These are phyloP conservation scores for Psylliodes chrysocephalus DNA, from an alignment of 2,888 invertebrate genomes.

Conservation along the genomic window DNA sequence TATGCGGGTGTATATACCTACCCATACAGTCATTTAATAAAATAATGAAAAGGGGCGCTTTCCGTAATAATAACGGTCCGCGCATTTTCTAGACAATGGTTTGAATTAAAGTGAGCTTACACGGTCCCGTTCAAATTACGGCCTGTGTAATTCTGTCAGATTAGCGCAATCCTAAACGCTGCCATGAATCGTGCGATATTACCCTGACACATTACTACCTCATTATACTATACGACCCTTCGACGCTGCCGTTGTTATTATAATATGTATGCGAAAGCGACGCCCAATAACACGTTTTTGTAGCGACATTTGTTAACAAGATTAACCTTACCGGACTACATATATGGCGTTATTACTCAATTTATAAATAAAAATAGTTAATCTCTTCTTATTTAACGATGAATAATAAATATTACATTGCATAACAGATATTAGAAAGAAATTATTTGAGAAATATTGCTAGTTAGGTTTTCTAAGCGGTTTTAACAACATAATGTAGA, in stretches of 20 bases:
- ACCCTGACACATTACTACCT: conserved; percentile 64
- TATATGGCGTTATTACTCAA: no score
- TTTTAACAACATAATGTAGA: no score
- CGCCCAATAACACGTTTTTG: conserved; percentile 3
- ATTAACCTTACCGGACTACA: no score
- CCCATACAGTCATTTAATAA: conserved; percentile 43
- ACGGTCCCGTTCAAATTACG: conserved; percentile 59
- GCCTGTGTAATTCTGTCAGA: conserved; percentile 64
- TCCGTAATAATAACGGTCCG: conserved; percentile 45
- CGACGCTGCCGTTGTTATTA: conserved; percentile 20
- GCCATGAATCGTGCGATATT: conserved; percentile 62
- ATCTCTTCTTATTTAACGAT: no score
- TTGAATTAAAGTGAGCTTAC: conserved; percentile 62
- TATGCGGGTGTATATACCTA: conserved; percentile 16
- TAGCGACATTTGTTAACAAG: no score
- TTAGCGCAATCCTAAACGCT: conserved; percentile 63
- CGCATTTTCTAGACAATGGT: conserved; percentile 61
- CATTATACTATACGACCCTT: conserved; percentile 56
- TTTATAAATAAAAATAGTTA: no score
- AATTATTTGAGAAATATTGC: no score
- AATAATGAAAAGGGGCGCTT: conserved; percentile 47
- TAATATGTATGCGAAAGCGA: conserved; percentile 10
- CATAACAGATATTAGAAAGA: no score
- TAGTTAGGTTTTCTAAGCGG: no score
- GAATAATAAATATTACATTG: no score